These are phyloP conservation scores for Drosophila guanche DNA, from an alignment of 1,140 invertebrate species.

Conservation along the genomic window DNA sequence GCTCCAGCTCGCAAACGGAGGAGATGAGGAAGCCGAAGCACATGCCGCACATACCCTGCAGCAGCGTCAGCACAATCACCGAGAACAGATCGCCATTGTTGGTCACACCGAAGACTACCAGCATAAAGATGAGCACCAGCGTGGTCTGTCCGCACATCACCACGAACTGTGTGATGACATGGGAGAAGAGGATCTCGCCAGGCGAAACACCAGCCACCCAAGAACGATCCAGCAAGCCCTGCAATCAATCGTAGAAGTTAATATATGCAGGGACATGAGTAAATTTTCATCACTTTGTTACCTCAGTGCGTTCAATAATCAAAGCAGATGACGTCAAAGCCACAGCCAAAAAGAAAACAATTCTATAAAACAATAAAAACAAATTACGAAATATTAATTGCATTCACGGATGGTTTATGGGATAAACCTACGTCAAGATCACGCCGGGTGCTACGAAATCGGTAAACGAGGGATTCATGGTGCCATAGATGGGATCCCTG, in stretches of 20 bases:
- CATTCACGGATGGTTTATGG: slow-evolving; percentile 1
- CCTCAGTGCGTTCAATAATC: slow-evolving; percentile 92
- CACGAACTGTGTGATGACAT: slow-evolving; percentile 96
- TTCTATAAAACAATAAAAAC: slow-evolving; percentile 86
- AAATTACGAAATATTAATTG: slow-evolving; percentile 16
- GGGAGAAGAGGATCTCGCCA: slow-evolving; percentile 95
- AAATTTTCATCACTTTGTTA: slow-evolving; percentile 53
- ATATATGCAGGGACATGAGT: too few relatives aligned
- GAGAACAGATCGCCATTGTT: slow-evolving; percentile 92
- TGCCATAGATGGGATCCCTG: slow-evolving; percentile 94
- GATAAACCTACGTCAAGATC: slow-evolving; percentile 91
- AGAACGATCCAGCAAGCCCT: slow-evolving; percentile 94
- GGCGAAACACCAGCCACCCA: slow-evolving; percentile 95
- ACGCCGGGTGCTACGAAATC: slow-evolving; percentile 98
- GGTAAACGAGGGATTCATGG: slow-evolving; percentile 93
- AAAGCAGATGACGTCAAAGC: slow-evolving; percentile 96
- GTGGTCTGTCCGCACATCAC: slow-evolving; percentile 96
- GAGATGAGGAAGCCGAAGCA: slow-evolving; percentile 97
- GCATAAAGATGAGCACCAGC: slow-evolving; percentile 94
- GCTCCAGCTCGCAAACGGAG: slow-evolving; percentile 94
- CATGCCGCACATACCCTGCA: slow-evolving; percentile 96
- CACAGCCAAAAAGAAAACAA: slow-evolving; percentile 96
- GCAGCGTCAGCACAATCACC: slow-evolving; percentile 92
- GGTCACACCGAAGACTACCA: slow-evolving; percentile 93
- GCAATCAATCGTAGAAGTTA: slow-evolving; percentile 42